Conservation (phyloP, 2,888 invertebrate species). For the Erannis defoliaria region DNA sequence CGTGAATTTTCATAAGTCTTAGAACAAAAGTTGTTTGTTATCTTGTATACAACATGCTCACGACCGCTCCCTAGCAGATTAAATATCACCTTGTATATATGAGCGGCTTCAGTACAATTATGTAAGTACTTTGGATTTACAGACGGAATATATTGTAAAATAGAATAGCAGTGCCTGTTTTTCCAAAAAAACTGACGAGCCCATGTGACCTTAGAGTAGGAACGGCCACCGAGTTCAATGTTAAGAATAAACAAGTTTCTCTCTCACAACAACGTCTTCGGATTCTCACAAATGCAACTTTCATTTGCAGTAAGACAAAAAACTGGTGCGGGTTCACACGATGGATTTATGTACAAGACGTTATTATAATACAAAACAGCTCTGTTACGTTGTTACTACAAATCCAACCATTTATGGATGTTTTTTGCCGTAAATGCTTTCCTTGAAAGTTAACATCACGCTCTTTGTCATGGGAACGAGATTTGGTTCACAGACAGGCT, state of each 20-base stretch:
- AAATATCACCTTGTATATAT: too few species aligned
- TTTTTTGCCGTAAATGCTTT: conserved; percentile 71
- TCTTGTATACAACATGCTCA: too few species aligned
- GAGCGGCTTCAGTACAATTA: too few species aligned
- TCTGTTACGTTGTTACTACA: conserved; percentile 35
- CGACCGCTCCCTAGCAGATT: too few species aligned
- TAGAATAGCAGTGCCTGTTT: conserved; percentile 6
- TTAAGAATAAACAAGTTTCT: conserved; percentile 73
- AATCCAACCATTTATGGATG: conserved; percentile 35
- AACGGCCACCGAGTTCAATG: conserved; percentile 70
- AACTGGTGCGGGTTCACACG: conserved; percentile 80
- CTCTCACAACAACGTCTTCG: conserved; percentile 63
- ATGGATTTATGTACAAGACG: conserved; percentile 55
- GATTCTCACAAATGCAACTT: conserved; percentile 83
- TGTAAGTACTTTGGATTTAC: conserved; percentile 1
- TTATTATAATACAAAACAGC: conserved; percentile 59
- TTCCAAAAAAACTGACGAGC: conserved; percentile 8
- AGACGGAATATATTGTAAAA: conserved; percentile 1
- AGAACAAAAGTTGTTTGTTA: too few species aligned
- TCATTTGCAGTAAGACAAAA: conserved; percentile 81
- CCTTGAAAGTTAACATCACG: conserved; percentile 64
- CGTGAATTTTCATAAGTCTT: too few species aligned
- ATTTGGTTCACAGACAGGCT: conserved; percentile 43
- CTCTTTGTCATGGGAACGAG: conserved; percentile 52
- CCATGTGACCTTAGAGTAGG: conserved; percentile 44